Percentiles rank a stretch among this genome's conserved stretches.
phyloP scores from a whole-genome alignment of 2,797 vertebrate genomes.

The Perdix hodgsoniae region DNA sequence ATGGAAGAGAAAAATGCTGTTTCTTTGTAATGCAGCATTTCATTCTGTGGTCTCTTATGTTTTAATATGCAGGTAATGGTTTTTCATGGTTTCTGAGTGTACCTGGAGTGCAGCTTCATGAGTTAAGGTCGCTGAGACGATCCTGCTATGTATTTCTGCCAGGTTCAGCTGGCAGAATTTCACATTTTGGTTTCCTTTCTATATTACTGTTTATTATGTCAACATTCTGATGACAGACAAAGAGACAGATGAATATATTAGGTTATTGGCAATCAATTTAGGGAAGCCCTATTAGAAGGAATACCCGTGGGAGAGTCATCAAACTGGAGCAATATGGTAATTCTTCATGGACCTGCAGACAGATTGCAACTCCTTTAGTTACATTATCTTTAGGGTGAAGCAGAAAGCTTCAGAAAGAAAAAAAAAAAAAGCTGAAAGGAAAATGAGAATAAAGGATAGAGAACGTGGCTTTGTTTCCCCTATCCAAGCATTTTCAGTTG shows the following conservation, averaged over 20 bases:
- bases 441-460: background rate
- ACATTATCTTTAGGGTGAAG: constrained; percentile 1
- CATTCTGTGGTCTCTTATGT: background rate
- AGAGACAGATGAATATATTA: background rate
- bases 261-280: background rate
- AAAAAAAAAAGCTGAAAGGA: too few species aligned
- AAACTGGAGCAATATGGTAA: background rate
- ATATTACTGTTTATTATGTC: background rate
- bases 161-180: background rate
- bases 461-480: constrained; percentile 46
- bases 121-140: background rate
- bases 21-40: background rate
- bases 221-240: background rate
- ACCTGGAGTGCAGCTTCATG: background rate
- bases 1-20: background rate
- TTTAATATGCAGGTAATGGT: background rate
- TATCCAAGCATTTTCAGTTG: constrained; percentile 23
- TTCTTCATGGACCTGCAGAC: background rate
- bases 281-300: background rate
- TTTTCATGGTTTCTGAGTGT: background rate
- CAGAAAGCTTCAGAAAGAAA: too few species aligned
- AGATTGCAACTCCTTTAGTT: background rate
- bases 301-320: background rate
- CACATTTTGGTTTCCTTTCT: background rate
- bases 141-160: background rate